Evolutionary conservation across 2,888 invertebrate genomes (phyloP).

Genomic region (Tipula lateralis): DNA sequence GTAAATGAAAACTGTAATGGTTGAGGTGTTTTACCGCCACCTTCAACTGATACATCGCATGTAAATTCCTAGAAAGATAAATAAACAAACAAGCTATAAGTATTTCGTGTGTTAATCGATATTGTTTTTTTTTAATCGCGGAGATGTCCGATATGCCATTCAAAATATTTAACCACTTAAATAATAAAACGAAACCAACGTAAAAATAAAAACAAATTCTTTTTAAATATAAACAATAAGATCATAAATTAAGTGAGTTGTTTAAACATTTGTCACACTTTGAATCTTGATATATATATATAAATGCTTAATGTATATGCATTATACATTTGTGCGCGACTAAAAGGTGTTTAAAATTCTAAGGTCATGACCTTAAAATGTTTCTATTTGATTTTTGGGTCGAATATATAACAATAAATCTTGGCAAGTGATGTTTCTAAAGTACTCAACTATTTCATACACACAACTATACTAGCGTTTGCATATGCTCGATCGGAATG

Average conservation of each 20-base stretch:
- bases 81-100: slow-evolving; percentile 27
- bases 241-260: neutral
- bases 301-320: neutral
- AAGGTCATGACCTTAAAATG: neutral
- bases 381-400: neutral
- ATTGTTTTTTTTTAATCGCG: neutral
- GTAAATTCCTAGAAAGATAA: slow-evolving; percentile 66
- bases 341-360: neutral
- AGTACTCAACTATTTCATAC: neutral
- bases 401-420: neutral
- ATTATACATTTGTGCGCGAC: neutral
- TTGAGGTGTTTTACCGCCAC: slow-evolving; percentile 60
- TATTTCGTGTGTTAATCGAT: neutral
- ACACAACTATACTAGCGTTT: neutral
- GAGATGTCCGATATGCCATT: neutral
- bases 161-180: neutral
- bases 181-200: neutral
- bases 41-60: slow-evolving; percentile 81
- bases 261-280: neutral
- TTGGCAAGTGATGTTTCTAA: neutral
- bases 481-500: neutral
- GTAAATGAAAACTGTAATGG: slow-evolving; percentile 78
- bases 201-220: slow-evolving; percentile 4
- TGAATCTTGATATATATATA: neutral
- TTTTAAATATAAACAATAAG: neutral